Evolutionary conservation across 2,797 vertebrate genomes (phyloP), one percentile per base, ranked within the genome.

Genomic region (Protonibea diacanthus): DNA sequence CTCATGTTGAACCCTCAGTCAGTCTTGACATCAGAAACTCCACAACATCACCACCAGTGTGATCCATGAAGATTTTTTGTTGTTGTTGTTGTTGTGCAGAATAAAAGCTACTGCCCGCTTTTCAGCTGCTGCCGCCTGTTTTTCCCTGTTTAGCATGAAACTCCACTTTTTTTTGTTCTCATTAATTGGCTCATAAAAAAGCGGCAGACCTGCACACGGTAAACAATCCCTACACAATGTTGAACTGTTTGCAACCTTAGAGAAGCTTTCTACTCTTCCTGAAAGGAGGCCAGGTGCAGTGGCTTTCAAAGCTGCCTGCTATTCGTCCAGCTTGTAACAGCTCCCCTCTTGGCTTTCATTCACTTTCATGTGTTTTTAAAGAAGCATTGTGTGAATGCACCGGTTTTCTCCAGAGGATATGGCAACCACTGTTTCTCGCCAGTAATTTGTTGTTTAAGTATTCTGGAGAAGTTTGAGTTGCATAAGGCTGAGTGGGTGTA

Each of bases 201-300:
- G 25, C 3, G 0, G 20, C 42, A 69, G 76, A 68, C 42, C 23
- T 51, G 51, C 55, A 48, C 38, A 48, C 70, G 12, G 14, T 21
- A 15, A 74, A 69, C 66, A 78, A 18, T 68, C 51, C 69, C 68
- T 49, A 13, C 21, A 55, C 55, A 74, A 44, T 64, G 45, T 33
- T 74, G 64, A 84, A 58, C 38, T 45, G 29, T 81, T 75, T 80
- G 78, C 23, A 42, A 62, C 40, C 18, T 60, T 38, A 45, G 44
- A 77, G 72, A 76, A 71, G 49, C 53, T 27, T 23, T 64, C 21
- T 27, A 21, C 18, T 70, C 47, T 27, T 45, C 7, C 17, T 78
- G 61, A 86, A 75, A 76, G 58, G 53, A 78, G 49, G 76, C 80
- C 89, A 89, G 84, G 87, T 90, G 80, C 76, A 77, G 65, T 10